Evolutionary conservation across 2,113 vertebrate species (phyloP), one percentile per base, ranked within the genome.

Genomic region (Nettapus auritus): DNA sequence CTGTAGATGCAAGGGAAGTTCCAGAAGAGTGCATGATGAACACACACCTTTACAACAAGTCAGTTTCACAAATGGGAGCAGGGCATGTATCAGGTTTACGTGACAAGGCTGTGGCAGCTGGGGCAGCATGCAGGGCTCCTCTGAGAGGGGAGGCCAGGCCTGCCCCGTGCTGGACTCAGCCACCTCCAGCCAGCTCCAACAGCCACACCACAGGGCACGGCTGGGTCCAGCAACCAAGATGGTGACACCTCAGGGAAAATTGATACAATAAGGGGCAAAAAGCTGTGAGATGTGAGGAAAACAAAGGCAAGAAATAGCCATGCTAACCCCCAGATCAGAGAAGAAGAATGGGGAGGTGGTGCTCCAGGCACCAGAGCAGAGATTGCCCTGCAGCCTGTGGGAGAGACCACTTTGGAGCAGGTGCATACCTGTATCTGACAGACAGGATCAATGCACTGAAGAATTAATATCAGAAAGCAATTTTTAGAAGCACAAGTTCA

Each of bases 361-460:
- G 9, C 4, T 64, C 10, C 34, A 33, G 55, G 36, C 3, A 5
- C 9, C 6, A 25, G 11, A 75, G 50, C 13, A 55, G 22, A 60
- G 18, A n/a, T 31, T 20, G 4, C 1, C 7, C 21, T 42, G n/a
- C 6, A n/a, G n/a, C 4, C 10, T 40, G 38, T 1, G 2, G 15
- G 62, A 4, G 34, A 4, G 25, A 34, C 31, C 4, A 5, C 4
- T 14, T 2, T 1, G 1, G 6, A 40, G 11, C 33, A 76, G 13
- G 46, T 46, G 52, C 8, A 1, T 13, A 13, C 23, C 3, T 38
- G 16, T 11, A 85, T 13, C 12, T 50, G 31, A 31, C 6, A n/a
- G 3, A 38, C 34, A 63, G 25, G 16, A 28, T 75, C 22, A 33
- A 2, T 28, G 20, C 12, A 48, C 9, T 63, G 42, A 82, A 75